These are phyloP conservation scores for Lophotis ruficrista DNA, from an alignment of 2,113 vertebrate species.

Conservation along the genomic window DNA sequence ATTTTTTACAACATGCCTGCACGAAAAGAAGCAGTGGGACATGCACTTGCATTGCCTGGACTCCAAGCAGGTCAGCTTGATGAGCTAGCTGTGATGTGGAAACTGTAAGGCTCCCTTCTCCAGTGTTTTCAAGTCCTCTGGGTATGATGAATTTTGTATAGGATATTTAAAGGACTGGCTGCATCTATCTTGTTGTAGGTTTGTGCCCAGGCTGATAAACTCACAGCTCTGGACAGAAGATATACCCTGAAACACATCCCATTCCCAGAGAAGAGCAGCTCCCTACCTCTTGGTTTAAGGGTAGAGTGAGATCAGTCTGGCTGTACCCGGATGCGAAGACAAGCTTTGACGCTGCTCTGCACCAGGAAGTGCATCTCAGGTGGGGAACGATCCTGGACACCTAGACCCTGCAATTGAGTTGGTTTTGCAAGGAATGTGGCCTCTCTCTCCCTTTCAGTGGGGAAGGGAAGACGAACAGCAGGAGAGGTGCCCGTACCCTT, in stretches of 20 bases:
- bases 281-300: background rate
- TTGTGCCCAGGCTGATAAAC: background rate
- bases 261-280: background rate
- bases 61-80: conserved; percentile 16
- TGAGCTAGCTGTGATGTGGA: background rate
- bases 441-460: background rate
- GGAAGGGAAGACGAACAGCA: background rate
- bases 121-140: background rate
- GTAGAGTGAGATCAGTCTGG: background rate
- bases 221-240: background rate
- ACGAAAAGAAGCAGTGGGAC: background rate
- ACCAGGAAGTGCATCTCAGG: background rate
- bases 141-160: conserved; percentile 1
- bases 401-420: background rate
- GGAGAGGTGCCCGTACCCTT: background rate
- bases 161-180: background rate
- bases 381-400: background rate
- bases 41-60: background rate
- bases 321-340: fast-evolving
- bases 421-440: background rate
- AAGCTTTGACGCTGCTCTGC: background rate
- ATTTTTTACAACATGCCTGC: background rate
- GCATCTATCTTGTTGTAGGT: background rate
- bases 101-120: background rate
- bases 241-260: background rate